A percentile compares a stretch with the other conserved stretches of the same genome.
Conservation (phyloP, 37 sponge, comb jelly and placozoan species). For the Chondrosia reniformis region DNA sequence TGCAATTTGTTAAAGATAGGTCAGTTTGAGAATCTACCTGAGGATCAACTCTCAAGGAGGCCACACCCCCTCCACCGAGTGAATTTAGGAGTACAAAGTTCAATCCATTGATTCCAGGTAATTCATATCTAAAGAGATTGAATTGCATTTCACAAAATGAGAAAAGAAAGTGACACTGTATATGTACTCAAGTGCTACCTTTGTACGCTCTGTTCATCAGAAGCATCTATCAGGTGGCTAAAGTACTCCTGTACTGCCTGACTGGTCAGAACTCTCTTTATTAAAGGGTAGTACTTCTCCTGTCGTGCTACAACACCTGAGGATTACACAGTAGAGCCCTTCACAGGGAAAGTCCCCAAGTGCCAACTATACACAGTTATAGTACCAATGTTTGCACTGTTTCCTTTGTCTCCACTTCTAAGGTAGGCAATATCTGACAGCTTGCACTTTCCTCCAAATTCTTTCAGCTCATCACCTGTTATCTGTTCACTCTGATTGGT, state of each 20-base stretch:
- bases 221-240: too few species aligned
- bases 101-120: slow-evolving; percentile 80
- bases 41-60: slow-evolving; percentile 87
- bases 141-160: too few species aligned
- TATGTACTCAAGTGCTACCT: too few species aligned
- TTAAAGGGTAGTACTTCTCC: slow-evolving; percentile 45
- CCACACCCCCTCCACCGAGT: slow-evolving; percentile 94
- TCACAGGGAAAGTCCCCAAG: background rate
- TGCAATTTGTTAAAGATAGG: too few species aligned
- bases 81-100: slow-evolving; percentile 89
- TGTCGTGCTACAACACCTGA: slow-evolving; percentile 64
- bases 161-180: too few species aligned
- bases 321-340: background rate
- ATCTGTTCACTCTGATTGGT: too few species aligned
- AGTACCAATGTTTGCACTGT: slow-evolving; percentile 93
- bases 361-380: background rate
- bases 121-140: slow-evolving; percentile 61
- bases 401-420: slow-evolving; percentile 95
- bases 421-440: slow-evolving; percentile 86
- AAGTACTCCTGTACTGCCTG: slow-evolving; percentile 66
- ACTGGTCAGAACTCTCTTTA: slow-evolving; percentile 51
- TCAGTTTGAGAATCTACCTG: slow-evolving; percentile 66
- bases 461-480: background rate
- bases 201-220: too few species aligned
- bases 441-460: slow-evolving; percentile 3